Base-by-base conservation (phyloP, 1,140 invertebrate species). In the Mycetomoellerius zeteki region DNA sequence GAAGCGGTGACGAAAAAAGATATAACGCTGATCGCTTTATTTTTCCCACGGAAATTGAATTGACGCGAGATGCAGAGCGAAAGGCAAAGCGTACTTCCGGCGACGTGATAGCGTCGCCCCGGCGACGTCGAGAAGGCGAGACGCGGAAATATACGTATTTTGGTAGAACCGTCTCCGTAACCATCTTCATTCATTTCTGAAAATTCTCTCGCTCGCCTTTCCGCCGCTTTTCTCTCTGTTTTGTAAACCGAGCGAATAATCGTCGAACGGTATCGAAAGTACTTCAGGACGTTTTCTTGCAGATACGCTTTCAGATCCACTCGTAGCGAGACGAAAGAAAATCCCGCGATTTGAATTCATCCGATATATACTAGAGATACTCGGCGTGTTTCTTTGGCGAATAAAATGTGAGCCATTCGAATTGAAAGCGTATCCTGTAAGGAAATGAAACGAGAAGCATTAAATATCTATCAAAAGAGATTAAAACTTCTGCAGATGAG, bases 41-140 rank as follows among this genome's bases (percentile, higher is more conserved):
- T 84, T 75, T 50, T 84, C 69, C n/a, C 80, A 21, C 37, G 69
- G 56, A 75, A 84, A 84, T 84, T 84, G 80, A 75, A 84, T 84
- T 56, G 80, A 62, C 24, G 37, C 14, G 67, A 37, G 52, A 81
- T 14, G 64, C 64, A 33, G 14, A 16, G 27, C 64, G 64, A 56
- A 58, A 71, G 52, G n/a, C 65, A 56, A 37, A 10, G 12, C 6
- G n/a, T 27, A 27, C 50, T 58, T 58, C 54, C 52, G 54, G 16
- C 65, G 21, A 60, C 33, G 27, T 27, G 58, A 43, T 30, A 43
- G 43, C 47, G 76, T 33, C 47, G 37, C 58, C 21, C 4, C 21
- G 33, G 12, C 33, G 54, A 52, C 50, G 77, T 54, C 30, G 62
- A 52, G 14, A 8, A 8, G 43, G 58, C 58, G 47, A 65, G 30